Evolutionary conservation across 2,888 invertebrate genomes (phyloP).

Genomic region (Melanchra persicariae): DNA sequence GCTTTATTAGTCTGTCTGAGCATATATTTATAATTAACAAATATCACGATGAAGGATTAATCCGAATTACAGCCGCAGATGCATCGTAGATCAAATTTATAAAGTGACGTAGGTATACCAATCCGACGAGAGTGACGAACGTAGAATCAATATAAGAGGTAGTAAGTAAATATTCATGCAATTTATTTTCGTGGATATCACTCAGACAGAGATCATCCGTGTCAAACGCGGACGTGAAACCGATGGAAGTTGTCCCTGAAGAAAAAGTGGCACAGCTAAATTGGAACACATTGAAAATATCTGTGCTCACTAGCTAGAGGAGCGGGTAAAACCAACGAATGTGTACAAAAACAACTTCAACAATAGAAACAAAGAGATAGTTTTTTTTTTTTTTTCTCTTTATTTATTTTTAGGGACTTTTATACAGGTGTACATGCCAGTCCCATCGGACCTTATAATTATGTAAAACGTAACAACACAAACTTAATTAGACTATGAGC

Average conservation of each 20-base stretch:
- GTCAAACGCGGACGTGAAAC: constrained; percentile 27
- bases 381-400: no score
- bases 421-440: no score
- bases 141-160: constrained; percentile 15
- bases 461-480: no score
- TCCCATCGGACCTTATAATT: no score
- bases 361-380: not conserved
- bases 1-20: constrained; percentile 7
- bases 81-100: constrained; percentile 27
- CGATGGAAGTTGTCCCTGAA: constrained; percentile 36
- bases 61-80: constrained; percentile 12
- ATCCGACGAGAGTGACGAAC: not conserved
- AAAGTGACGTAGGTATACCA: constrained; percentile 8
- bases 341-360: constrained; percentile 11
- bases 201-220: constrained; percentile 35
- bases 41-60: constrained; percentile 15
- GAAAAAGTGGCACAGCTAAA: constrained; percentile 62
- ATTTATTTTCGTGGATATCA: constrained; percentile 42
- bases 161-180: constrained; percentile 1
- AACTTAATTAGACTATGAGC: no score
- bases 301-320: constrained; percentile 16
- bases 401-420: no score
- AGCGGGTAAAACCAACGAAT: constrained; percentile 8
- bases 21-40: constrained; percentile 4
- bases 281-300: constrained; percentile 55